These are phyloP conservation scores for Epistrophe grossulariae DNA, from an alignment of 2,888 invertebrate genomes.

Conservation along the genomic window DNA sequence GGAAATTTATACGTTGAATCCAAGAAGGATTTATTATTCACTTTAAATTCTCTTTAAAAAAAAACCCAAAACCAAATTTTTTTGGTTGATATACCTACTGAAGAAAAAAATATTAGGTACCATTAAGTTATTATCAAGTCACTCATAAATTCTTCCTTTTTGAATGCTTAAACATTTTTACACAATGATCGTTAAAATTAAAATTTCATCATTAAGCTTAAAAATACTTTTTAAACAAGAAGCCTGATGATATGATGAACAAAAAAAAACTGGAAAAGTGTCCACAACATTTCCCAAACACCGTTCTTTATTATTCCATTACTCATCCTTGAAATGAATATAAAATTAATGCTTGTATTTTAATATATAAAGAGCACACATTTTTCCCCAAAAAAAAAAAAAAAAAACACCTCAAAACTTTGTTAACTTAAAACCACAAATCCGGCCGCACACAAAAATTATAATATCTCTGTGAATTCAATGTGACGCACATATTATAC, in stretches of 20 bases:
- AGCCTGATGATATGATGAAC: not conserved
- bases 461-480: conserved; percentile 48
- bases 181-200: conserved; percentile 5
- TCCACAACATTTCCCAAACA: not conserved
- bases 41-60: too few relatives aligned
- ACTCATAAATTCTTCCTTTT: not conserved
- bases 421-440: conserved; percentile 47
- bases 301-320: conserved; percentile 33
- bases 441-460: conserved; percentile 22
- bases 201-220: conserved; percentile 22
- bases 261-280: not conserved
- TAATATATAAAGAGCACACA: conserved; percentile 9
- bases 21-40: not conserved
- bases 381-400: conserved; percentile 5
- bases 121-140: not conserved
- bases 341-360: conserved; percentile 19
- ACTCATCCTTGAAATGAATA: not conserved
- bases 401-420: conserved; percentile 44
- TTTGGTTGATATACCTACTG: not conserved
- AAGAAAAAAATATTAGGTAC: not conserved
- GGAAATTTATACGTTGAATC: too few relatives aligned
- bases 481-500: conserved; percentile 37
- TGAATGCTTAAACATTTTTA: not conserved
- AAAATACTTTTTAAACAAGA: not conserved
- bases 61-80: not conserved